Percentiles rank a stretch among this genome's conserved stretches.
phyloP scores from a whole-genome alignment of 2,113 vertebrate species.

The Regulus satrapa region DNA sequence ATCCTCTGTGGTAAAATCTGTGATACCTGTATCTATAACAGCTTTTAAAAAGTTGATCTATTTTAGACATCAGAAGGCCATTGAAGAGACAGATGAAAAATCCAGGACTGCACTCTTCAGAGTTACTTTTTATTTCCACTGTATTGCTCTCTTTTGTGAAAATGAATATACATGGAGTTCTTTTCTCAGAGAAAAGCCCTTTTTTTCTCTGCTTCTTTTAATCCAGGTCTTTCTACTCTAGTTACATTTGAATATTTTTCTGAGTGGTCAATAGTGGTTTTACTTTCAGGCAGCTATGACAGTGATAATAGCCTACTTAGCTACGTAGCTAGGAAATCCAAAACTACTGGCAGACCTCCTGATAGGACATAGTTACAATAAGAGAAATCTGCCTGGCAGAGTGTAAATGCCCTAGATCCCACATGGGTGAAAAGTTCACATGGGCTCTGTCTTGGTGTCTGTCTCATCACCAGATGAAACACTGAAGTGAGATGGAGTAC shows the following conservation, averaged over 20 bases:
- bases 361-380: background rate
- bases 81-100: background rate
- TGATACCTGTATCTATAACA: background rate
- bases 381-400: background rate
- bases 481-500: rapidly evolving
- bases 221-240: background rate
- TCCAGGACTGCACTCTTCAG: background rate
- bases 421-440: background rate
- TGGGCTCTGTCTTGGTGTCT: rapidly evolving
- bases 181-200: background rate
- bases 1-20: background rate
- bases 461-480: background rate
- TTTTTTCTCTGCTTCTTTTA: background rate
- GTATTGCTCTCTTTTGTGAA: rapidly evolving
- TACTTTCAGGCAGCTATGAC: background rate
- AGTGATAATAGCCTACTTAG: background rate
- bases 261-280: background rate
- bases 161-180: background rate
- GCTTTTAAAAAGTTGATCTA: background rate
- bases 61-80: background rate
- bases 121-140: background rate
- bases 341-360: background rate
- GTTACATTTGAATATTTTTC: background rate
- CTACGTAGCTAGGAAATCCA: background rate
- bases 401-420: background rate